Conservation (phyloP, 2,113 vertebrate genomes). For the Plecturocebus donacophilus region DNA sequence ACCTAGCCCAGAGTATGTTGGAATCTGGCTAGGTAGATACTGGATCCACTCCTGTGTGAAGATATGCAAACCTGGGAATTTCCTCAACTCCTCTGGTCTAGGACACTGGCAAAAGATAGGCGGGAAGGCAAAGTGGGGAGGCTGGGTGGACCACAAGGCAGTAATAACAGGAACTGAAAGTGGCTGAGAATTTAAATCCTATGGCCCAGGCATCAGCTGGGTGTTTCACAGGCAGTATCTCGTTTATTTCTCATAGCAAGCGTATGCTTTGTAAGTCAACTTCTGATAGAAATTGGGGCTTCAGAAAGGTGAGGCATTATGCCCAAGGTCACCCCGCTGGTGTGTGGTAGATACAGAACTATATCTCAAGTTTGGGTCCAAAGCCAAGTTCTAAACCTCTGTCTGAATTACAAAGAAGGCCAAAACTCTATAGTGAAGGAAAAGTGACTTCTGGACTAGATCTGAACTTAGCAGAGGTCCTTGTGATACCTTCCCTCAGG, state of each 20-base stretch:
- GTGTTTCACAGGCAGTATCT: background rate
- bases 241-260: background rate
- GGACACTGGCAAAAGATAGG: background rate
- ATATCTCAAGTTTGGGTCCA: background rate
- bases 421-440: background rate
- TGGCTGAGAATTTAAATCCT: background rate
- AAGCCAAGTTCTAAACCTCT: slow-evolving; percentile 20
- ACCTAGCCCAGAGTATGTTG: background rate
- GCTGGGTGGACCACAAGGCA: background rate
- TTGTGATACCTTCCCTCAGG: too few relatives aligned
- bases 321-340: background rate
- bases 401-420: background rate
- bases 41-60: background rate
- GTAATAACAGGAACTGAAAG: background rate
- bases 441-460: background rate
- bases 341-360: background rate
- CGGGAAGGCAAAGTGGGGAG: background rate
- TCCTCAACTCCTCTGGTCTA: background rate
- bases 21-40: background rate
- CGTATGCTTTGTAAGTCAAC: background rate
- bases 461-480: background rate
- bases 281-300: background rate
- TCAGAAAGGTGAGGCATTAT: background rate
- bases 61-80: background rate
- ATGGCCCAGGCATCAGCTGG: background rate